Evolutionary conservation across 2,797 vertebrate species (phyloP).

Genomic region (Lemur catta): DNA sequence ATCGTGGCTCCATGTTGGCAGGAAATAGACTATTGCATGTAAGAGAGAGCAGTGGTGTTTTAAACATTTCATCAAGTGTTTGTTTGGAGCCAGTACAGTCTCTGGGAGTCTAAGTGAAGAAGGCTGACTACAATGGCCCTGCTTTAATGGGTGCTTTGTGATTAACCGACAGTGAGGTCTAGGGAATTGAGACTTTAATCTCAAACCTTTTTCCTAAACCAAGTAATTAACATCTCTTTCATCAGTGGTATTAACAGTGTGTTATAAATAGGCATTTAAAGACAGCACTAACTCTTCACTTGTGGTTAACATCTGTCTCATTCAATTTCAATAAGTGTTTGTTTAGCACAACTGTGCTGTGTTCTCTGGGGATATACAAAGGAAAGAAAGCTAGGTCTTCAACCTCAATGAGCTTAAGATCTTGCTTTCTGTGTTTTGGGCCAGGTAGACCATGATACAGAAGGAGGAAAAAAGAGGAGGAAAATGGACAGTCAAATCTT

Average conservation of each 20-base stretch:
- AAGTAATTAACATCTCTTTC: conserved; percentile 68
- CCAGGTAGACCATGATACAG: not conserved
- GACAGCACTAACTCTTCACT: conserved; percentile 39
- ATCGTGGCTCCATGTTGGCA: not conserved
- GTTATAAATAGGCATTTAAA: conserved; percentile 62
- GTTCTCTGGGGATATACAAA: not conserved
- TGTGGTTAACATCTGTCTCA: conserved; percentile 47
- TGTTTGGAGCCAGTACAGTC: not conserved
- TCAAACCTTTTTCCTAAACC: conserved; percentile 59
- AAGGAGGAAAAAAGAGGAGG: not conserved
- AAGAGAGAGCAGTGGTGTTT: not conserved
- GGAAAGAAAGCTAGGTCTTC: conserved; percentile 12
- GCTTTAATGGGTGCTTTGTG: conserved; percentile 51
- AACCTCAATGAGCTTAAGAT: not conserved
- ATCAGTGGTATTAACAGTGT: conserved; percentile 34
- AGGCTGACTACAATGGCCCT: conserved; percentile 11
- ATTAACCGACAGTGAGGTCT: conserved; percentile 43
- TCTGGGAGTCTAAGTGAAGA: conserved; percentile 34
- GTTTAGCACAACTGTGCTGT: conserved; percentile 24
- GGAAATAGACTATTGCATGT: not conserved
- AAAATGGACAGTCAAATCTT: not conserved
- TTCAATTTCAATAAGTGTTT: conserved; percentile 34
- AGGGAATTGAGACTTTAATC: conserved; percentile 59
- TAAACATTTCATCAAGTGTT: conserved; percentile 27
- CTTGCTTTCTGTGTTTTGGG: not conserved